Conservation (phyloP, 2,888 invertebrate genomes). For the Synanthedon tipuliformis region DNA sequence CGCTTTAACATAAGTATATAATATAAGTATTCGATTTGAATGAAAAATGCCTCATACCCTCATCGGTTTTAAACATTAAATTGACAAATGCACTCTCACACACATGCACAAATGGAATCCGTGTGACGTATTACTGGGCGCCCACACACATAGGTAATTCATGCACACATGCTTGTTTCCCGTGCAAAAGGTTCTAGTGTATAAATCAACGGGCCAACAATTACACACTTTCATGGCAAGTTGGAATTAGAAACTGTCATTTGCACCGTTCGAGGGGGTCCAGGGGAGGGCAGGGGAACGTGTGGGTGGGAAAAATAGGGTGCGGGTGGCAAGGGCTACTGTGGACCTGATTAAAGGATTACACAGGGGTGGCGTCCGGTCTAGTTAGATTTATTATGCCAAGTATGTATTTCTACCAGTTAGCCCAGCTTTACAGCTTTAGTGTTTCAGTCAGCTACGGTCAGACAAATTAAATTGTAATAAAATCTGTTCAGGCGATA, state of each 20-base stretch:
- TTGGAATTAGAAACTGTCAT: conserved; percentile 73
- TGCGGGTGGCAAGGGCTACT: conserved; percentile 57
- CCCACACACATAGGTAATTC: conserved; percentile 13
- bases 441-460: not conserved
- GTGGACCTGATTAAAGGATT: conserved; percentile 70
- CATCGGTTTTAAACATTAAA: conserved; percentile 10
- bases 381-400: conserved; percentile 68
- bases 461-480: not conserved
- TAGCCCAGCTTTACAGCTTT: conserved; percentile 29
- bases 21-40: conserved; percentile 12
- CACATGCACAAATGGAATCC: conserved; percentile 12
- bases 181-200: conserved; percentile 55
- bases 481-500: too few species aligned
- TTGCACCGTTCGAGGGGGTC: conserved; percentile 66
- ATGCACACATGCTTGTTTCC: conserved; percentile 39
- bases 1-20: conserved; percentile 1
- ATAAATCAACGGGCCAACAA: conserved; percentile 69
- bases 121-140: conserved; percentile 9
- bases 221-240: conserved; percentile 72
- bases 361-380: conserved; percentile 60
- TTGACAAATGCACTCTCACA: conserved; percentile 10
- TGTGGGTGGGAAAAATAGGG: conserved; percentile 63
- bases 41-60: conserved; percentile 17
- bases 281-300: conserved; percentile 22
- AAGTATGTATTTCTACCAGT: conserved; percentile 66